A percentile compares a stretch with the other conserved stretches of the same genome.
phyloP scores from a whole-genome alignment of 2,888 invertebrate species.

The Lamproptera curius region DNA sequence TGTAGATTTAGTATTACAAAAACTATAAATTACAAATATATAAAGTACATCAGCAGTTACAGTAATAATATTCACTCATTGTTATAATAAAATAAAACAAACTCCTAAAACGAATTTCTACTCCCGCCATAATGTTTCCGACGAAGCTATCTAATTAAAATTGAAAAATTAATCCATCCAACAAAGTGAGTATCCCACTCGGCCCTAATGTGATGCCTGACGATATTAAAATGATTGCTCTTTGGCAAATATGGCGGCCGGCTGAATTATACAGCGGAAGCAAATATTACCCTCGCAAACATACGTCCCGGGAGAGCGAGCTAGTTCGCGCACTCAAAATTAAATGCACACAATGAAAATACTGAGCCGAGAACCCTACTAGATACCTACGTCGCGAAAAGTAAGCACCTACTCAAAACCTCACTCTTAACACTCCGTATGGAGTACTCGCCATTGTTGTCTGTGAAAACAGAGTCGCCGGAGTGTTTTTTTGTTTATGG shows the following conservation, averaged over 20 bases:
- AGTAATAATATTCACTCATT: too few species aligned
- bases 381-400: conserved; percentile 75
- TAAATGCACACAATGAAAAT: conserved; percentile 82
- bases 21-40: too few species aligned
- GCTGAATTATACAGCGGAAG: conserved; percentile 81
- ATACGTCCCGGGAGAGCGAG: conserved; percentile 77
- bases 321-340: conserved; percentile 82
- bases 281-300: conserved; percentile 81
- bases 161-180: conserved; percentile 68
- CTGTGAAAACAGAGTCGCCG: conserved; percentile 72
- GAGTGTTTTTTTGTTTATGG: conserved; percentile 77
- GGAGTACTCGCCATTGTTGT: conserved; percentile 66
- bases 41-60: too few species aligned
- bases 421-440: conserved; percentile 66
- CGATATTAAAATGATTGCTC: conserved; percentile 82
- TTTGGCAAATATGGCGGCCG: conserved; percentile 80
- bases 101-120: conserved; percentile 15
- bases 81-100: conserved; percentile 13
- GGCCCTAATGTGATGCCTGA: conserved; percentile 74
- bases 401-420: conserved; percentile 65
- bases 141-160: conserved; percentile 45
- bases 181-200: conserved; percentile 61
- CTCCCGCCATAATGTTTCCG: conserved; percentile 16
- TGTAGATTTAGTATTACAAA: too few species aligned
- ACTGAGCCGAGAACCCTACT: conserved; percentile 67